Base-by-base conservation (phyloP, 2,888 invertebrate species). In the Chydorus sphaericus region DNA sequence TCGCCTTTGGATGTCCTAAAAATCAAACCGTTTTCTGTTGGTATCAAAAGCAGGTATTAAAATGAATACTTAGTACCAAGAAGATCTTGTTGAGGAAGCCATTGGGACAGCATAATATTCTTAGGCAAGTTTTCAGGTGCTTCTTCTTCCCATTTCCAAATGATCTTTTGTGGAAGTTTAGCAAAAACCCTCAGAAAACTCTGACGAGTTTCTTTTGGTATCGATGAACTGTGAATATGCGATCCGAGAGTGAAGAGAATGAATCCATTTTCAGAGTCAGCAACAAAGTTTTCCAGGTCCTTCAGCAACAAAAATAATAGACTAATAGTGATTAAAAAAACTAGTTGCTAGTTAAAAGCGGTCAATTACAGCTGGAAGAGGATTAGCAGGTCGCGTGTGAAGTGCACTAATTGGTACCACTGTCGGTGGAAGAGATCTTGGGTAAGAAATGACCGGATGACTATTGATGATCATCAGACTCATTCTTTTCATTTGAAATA, bases 111-210 rank as follows among this genome's bases (percentile, higher is more conserved):
- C 3, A n/a, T 10, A 39, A 39, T 20, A 16, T 39, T 39, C 8
- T 8, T 6, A 5, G 39, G 20, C 16, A 39, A 8, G 20, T 39
- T 39, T 8, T 39, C 39, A 8, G 39, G 39, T 10, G 14, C 20
- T n/a, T n/a, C n/a, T n/a, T n/a, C n/a, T n/a, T 39, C 39, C 39
- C 39, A 39, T 20, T 39, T 39, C 39, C 39, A 39, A n/a, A 39
- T 39, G 5, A 39, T 20, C 20, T n/a, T 11, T 16, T 39, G 39
- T 6, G 39, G 39, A 39, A 39, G 16, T 16, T 1, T 8, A 16
- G 39, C 16, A 39, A 39, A 39, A n/a, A 39, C 39, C 20, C 20
- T 39, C 6, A 3, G 2, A 39, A 39, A 39, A 39, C 18, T 39
- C 20, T 39, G 6, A 39, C 16, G 8, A 3, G 16, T 5, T 39